These are phyloP conservation scores for Dinocampus coccinellae DNA, from an alignment of 2,888 invertebrate genomes.

Conservation along the genomic window DNA sequence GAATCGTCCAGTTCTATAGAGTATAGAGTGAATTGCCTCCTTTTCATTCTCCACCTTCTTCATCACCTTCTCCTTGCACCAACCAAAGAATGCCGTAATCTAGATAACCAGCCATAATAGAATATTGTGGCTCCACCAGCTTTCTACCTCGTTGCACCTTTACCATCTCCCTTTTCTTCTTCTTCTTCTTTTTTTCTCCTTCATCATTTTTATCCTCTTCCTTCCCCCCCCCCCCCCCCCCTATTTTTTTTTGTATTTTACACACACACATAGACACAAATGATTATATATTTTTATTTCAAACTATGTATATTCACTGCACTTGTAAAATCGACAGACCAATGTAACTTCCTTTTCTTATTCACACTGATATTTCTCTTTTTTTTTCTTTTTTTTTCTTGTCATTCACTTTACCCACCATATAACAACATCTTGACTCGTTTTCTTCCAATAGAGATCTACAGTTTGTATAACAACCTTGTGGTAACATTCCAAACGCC, in stretches of 20 bases:
- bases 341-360: conserved; percentile 5
- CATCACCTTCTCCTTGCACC: neutral
- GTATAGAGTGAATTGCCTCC: neutral
- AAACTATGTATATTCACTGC: conserved; percentile 2
- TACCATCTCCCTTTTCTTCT: conserved; percentile 27
- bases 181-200: conserved; percentile 17
- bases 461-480: neutral
- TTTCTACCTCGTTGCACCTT: conserved; percentile 64
- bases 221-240: neutral
- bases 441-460: neutral
- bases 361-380: conserved; percentile 30
- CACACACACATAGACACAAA: neutral
- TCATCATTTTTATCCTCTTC: neutral
- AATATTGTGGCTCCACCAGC: conserved; percentile 58
- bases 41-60: neutral
- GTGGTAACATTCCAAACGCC: conserved; percentile 10
- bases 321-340: neutral
- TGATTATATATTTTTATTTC: neutral
- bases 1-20: conserved; percentile 32
- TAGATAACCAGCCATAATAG: conserved; percentile 68
- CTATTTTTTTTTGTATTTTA: neutral
- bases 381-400: no score
- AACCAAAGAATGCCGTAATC: conserved; percentile 66
- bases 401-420: conserved; percentile 5
- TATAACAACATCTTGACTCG: neutral